These are phyloP conservation scores for Craseonycteris thonglongyai DNA, from an alignment of 2,113 vertebrate genomes.

Conservation along the genomic window DNA sequence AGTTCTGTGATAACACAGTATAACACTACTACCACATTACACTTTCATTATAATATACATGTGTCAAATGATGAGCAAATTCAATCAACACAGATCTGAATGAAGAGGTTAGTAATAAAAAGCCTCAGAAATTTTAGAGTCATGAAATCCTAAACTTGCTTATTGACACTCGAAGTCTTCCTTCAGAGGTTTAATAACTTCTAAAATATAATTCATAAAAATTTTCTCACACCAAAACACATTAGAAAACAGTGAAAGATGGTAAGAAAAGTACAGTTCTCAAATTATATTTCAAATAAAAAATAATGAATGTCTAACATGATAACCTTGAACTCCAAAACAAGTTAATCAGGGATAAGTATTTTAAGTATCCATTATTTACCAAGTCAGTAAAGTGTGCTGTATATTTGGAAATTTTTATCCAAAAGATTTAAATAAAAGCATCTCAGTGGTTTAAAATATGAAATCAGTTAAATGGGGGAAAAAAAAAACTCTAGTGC, in stretches of 20 bases:
- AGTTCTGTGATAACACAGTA: conserved; percentile 11
- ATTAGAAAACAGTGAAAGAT: not conserved
- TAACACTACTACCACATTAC: not conserved
- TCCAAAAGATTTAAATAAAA: not conserved
- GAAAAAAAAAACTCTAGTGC: not conserved
- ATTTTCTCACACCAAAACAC: not conserved
- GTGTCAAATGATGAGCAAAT: not conserved
- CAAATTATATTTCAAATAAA: not conserved
- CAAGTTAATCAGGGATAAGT: not conserved
- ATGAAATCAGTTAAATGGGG: not conserved
- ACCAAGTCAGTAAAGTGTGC: not conserved
- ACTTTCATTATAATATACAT: not conserved
- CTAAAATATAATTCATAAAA: conserved; percentile 8
- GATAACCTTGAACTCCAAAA: conserved; percentile 12
- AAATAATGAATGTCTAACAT: conserved; percentile 28
- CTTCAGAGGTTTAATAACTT: not conserved
- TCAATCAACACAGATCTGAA: conserved; percentile 23
- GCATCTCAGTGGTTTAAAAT: not conserved
- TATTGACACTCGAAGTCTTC: not conserved
- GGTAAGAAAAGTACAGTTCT: not conserved
- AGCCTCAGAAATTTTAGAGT: conserved; percentile 19
- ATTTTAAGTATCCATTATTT: not conserved
- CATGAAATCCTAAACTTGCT: not conserved
- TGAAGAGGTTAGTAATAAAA: not conserved
- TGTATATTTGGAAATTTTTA: not conserved